A percentile compares a stretch with the other conserved stretches of the same genome.
Conservation (phyloP, 2,797 vertebrate species). For the Brachymystax lenok region DNA sequence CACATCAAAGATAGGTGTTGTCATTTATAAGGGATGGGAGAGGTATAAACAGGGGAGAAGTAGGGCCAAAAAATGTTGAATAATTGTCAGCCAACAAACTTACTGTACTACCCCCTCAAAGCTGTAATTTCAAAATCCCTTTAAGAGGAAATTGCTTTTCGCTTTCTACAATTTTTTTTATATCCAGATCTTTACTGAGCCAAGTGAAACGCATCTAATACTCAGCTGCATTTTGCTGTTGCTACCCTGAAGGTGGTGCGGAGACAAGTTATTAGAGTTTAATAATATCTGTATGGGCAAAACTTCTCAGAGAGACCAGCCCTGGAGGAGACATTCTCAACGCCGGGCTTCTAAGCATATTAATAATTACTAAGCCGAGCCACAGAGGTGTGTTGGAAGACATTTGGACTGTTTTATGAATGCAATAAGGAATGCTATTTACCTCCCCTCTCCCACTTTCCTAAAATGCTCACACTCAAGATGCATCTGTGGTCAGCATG, state of each 20-base stretch:
- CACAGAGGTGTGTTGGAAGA: slow-evolving; percentile 56
- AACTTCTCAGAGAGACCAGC: slow-evolving; percentile 35
- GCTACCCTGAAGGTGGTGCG: slow-evolving; percentile 8
- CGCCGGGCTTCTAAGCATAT: slow-evolving; percentile 54
- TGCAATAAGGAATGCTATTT: slow-evolving; percentile 50
- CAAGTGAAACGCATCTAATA: background rate
- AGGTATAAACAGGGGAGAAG: background rate
- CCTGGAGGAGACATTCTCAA: slow-evolving; percentile 39
- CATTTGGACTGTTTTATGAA: slow-evolving; percentile 69
- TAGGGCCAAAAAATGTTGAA: slow-evolving; percentile 41
- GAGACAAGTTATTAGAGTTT: slow-evolving; percentile 66
- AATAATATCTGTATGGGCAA: slow-evolving; percentile 55
- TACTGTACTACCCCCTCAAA: slow-evolving; percentile 33
- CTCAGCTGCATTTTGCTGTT: background rate
- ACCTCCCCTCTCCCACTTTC: background rate
- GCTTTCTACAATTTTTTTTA: slow-evolving; percentile 66
- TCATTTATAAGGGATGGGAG: slow-evolving; percentile 31
- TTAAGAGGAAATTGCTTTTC: slow-evolving; percentile 78
- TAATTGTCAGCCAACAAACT: slow-evolving; percentile 42
- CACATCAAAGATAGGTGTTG: slow-evolving; percentile 28
- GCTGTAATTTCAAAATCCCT: slow-evolving; percentile 65
- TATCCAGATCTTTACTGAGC: slow-evolving; percentile 48
- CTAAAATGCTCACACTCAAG: slow-evolving; percentile 31
- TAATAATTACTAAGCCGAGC: slow-evolving; percentile 70
- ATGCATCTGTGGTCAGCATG: slow-evolving; percentile 38